Evolutionary conservation across 2,113 vertebrate genomes (phyloP).

Genomic region (Colinus virginianus): DNA sequence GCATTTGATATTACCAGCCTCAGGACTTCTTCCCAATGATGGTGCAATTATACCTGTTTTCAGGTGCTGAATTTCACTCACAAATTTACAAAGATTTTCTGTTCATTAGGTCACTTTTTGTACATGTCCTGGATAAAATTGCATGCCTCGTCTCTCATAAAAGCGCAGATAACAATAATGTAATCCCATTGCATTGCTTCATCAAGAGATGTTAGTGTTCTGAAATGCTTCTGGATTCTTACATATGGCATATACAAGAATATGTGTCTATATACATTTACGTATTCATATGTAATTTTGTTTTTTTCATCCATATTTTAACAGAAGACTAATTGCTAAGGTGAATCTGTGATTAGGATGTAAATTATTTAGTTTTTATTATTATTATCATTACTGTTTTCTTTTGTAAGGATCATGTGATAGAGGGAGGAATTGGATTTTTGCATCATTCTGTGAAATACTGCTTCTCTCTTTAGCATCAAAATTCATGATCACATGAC

Average conservation of each 20-base stretch:
- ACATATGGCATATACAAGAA: background rate
- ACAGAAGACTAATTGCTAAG: background rate
- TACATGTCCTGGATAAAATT: background rate
- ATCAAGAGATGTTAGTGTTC: background rate
- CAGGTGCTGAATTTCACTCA: fast-evolving
- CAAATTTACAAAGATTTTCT: background rate
- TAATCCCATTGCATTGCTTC: background rate
- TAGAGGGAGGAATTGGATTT: background rate
- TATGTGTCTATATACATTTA: background rate
- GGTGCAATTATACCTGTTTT: background rate
- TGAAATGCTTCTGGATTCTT: background rate
- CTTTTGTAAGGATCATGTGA: background rate
- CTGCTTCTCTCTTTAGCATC: fast-evolving
- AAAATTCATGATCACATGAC: background rate
- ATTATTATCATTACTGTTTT: background rate
- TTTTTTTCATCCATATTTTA: background rate
- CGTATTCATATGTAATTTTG: background rate
- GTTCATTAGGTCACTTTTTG: background rate
- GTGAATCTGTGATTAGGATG: background rate
- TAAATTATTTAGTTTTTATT: background rate
- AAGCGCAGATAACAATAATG: background rate
- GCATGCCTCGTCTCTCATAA: background rate
- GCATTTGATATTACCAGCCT: background rate
- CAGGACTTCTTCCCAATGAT: background rate
- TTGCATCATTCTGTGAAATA: background rate